Evolutionary conservation across 2,888 invertebrate species (phyloP), one percentile per base, ranked within the genome.

Genomic region (Aromia moschata): DNA sequence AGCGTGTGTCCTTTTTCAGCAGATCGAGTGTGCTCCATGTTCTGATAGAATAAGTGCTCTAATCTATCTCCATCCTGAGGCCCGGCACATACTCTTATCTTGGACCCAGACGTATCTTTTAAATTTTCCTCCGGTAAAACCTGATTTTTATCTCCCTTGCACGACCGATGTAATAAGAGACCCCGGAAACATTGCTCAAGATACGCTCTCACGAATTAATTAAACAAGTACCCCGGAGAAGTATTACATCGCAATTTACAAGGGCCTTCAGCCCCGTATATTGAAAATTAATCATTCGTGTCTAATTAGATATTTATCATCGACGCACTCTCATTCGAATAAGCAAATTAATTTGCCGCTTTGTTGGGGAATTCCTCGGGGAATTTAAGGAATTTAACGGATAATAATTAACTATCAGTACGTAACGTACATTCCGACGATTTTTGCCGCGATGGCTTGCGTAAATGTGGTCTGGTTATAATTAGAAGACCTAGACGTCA

Each of bases 281-380:
- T 51, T 40, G 51, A 41, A 51, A 51, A 51, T 51, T 51, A 51
- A 25, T 51, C 51, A 51, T 20, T 15, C 37, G 31, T 25, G 25
- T 40, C 20, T 51, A 51, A 51, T 51, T 51, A 51, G 30, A 51
- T 51, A 51, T 51, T 51, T 51, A 51, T 40, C 40, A 40, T 40
- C 25, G 38, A 40, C 20, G 30, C 12, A 30, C n/a, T 41, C 17
- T 41, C 40, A 40, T 51, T 51, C 51, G 11, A 40, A 30, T 40
- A 40, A 40, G 25, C 40, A 40, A 25, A 43, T 43, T 43, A 25
- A 51, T 51, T 51, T 51, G 40, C 40, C 25, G n/a, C n/a, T 51
- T 51, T 51, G 49, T 30, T 16, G 15, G 15, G 20, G 14, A 40
- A 15, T 51, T 30, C 15, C 51, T 7, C 1, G 40, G 17, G 12